phyloP scores from a whole-genome alignment of 2,888 invertebrate species.

The Andrena marginata region DNA sequence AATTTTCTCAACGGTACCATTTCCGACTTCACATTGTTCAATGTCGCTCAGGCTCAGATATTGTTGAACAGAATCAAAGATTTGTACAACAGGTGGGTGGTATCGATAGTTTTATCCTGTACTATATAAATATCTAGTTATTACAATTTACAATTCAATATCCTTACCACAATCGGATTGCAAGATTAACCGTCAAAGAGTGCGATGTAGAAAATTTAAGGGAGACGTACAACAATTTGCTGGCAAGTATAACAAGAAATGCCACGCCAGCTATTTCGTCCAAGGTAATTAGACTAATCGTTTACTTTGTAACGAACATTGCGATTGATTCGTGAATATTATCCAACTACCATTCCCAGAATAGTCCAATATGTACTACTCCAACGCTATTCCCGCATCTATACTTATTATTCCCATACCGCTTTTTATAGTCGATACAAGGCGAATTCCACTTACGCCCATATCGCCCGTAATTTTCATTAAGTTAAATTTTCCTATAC shows the following conservation, averaged over 20 bases:
- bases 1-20: slow-evolving; percentile 81
- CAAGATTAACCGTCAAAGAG: slow-evolving; percentile 51
- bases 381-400: no score
- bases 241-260: background rate
- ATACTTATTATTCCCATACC: no score
- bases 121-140: no score
- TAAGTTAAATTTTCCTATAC: no score
- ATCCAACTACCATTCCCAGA: no score
- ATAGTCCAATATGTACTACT: no score
- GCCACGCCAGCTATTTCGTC: background rate
- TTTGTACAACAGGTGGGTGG: slow-evolving; percentile 74
- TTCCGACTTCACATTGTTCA: slow-evolving; percentile 81
- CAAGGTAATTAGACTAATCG: slow-evolving; percentile 13
- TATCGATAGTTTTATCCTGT: background rate
- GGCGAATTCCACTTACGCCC: no score
- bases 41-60: slow-evolving; percentile 81
- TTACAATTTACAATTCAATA: background rate
- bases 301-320: background rate
- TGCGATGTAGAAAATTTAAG: slow-evolving; percentile 45
- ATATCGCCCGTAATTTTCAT: no score
- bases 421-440: no score
- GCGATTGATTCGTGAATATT: no score
- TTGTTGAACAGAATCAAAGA: slow-evolving; percentile 82
- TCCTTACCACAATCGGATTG: slow-evolving; percentile 8
- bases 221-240: slow-evolving; percentile 44